Evolutionary conservation across 2,888 invertebrate genomes (phyloP), one percentile per base, ranked within the genome.

Genomic region (Ptychoptera contaminata): DNA sequence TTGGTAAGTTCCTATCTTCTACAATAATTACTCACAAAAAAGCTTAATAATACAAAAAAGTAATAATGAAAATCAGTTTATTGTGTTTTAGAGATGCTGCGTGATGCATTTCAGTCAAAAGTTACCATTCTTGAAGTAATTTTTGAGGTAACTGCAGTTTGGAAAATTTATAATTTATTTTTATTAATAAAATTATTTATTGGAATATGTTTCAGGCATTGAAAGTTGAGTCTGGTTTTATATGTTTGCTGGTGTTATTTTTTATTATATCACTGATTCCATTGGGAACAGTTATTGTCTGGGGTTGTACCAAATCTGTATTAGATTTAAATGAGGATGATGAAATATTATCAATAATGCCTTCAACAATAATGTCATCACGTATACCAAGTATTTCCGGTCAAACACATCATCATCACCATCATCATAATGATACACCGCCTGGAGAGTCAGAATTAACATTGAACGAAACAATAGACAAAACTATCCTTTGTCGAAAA

Each of bases 151-250:
- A 23, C 7, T 5, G 7, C 23, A 23, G 7, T 23, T 23, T 7
- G 23, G 23, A 3, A 23, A 16, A 39, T 12, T 40, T 30, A 6
- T 2, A 14, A 6, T 12, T 42, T 40, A 36, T 16, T 10, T 41
- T 16, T 23, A 30, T 35, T n/a, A 34, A 14, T 35, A 46, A 16
- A 34, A 16, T 43, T 46, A 44, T 29, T 40, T 30, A 23, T 39
- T 39, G 34, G 15, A 46, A 39, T 50, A 50, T 41, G 52, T 70
- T 68, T 39, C 68, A 82, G 82, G 75, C 79, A 41, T 69, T 82
- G 55, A 76, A 76, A 65, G 69, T 80, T 56, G 82, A 82, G 59
- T 76, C 77, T 11, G 77, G 76, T 36, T 79, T 82, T 58, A 67
- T 82, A 47, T 72, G 69, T 12, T 67, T 76, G 53, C 69, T 80